Percentiles rank a stretch among this genome's conserved stretches.
Conservation (phyloP, 2,888 invertebrate genomes). For the Liopterus haemorrhoidalis region DNA sequence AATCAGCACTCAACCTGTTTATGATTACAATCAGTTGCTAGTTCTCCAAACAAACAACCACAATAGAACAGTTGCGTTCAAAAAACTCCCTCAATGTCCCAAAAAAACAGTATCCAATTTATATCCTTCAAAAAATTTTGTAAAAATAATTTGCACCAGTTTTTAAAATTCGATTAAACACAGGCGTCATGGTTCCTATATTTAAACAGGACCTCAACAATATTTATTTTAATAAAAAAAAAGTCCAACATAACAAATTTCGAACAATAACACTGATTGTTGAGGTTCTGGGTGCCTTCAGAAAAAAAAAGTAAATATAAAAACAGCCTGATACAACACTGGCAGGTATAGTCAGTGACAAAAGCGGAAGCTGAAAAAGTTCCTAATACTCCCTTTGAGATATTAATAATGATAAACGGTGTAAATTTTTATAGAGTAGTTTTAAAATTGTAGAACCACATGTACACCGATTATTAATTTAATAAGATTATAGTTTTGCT, state of each 20-base stretch:
- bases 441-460: too few relatives aligned
- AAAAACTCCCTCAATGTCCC: too few relatives aligned
- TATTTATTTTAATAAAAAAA: slow-evolving; percentile 18
- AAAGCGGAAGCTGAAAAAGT: slow-evolving; percentile 42
- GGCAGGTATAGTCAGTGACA: slow-evolving; percentile 26
- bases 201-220: slow-evolving; percentile 46
- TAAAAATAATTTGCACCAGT: too few relatives aligned
- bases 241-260: slow-evolving; percentile 1
- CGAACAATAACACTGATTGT: slow-evolving; percentile 39
- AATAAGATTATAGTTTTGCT: too few relatives aligned
- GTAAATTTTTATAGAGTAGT: too few relatives aligned
- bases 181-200: slow-evolving; percentile 45
- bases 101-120: too few relatives aligned
- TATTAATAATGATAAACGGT: slow-evolving; percentile 23
- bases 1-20: too few relatives aligned
- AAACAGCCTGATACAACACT: slow-evolving; percentile 36
- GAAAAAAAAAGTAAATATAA: slow-evolving; percentile 36
- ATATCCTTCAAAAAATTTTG: slow-evolving; percentile 3
- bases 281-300: slow-evolving; percentile 50
- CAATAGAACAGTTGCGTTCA: too few relatives aligned
- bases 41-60: too few relatives aligned
- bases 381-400: slow-evolving; percentile 46
- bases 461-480: too few relatives aligned
- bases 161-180: slow-evolving; percentile 37
- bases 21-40: too few relatives aligned